phyloP scores from a whole-genome alignment of 23 tunicate genomes.

The Corella eumyota region DNA sequence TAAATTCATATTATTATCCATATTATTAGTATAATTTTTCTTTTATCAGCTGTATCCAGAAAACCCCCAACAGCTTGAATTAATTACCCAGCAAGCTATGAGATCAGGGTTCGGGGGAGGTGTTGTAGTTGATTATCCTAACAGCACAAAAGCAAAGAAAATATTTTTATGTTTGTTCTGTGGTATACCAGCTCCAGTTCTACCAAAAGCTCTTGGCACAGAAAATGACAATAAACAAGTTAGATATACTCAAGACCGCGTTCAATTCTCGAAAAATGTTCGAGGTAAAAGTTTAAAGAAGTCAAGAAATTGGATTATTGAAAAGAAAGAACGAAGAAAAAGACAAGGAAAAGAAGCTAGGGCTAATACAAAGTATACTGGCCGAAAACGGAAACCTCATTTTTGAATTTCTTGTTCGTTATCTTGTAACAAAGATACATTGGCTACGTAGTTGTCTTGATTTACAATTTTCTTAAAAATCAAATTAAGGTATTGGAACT shows the following conservation, averaged over 20 bases:
- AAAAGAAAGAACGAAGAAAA: conserved; percentile 68
- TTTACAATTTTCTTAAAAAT: too few species aligned
- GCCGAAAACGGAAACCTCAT: conserved; percentile 78
- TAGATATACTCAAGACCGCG: conserved; percentile 11
- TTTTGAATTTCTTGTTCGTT: conserved; percentile 13
- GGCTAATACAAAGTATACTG: conserved; percentile 80
- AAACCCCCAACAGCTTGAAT: conserved; percentile 88
- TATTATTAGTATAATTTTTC: background rate
- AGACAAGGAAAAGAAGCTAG: conserved; percentile 62
- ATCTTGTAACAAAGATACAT: too few species aligned
- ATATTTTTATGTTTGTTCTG: conserved; percentile 93
- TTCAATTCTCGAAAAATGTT: conserved; percentile 4
- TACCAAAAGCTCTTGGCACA: conserved; percentile 65
- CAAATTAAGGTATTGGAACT: too few species aligned
- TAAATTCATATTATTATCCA: too few species aligned
- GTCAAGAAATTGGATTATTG: conserved; percentile 71
- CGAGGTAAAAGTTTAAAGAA: conserved; percentile 17
- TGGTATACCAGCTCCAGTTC: conserved; percentile 34
- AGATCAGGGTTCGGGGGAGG: conserved; percentile 98
- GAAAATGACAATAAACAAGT: conserved; percentile 17
- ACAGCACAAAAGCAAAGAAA: conserved; percentile 96
- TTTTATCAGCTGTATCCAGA: conserved; percentile 82
- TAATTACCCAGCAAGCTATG: conserved; percentile 81
- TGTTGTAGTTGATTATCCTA: conserved; percentile 92
- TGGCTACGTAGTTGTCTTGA: too few species aligned